Base-by-base conservation (phyloP, 1,140 invertebrate genomes). In the Cylas formicarius region DNA sequence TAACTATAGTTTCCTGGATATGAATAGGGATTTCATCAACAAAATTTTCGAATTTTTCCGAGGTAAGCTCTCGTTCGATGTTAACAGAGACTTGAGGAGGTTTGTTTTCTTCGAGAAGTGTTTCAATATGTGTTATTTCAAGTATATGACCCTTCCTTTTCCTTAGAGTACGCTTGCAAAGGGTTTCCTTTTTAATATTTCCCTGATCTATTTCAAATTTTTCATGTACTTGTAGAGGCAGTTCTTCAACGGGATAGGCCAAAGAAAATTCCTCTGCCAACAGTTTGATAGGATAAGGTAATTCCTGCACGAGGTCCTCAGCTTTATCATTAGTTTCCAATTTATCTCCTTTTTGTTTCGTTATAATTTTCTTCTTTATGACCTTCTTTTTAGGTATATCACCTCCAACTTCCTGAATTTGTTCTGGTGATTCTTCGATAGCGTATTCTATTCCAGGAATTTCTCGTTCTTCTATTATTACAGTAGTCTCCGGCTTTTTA, bases 321-420 rank as follows among this genome's bases (percentile, higher is more conserved):
- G n/a, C n/a, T n/a, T n/a, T n/a, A n/a, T 61, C 43, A 11, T 63
- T 60, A 0, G 31, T 40, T 28, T 58, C 52, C 41, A 56, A 32
- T 36, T 58, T 56, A 18, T 34, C 49, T 14, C 45, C 60, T 24
- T 48, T 46, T 20, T 52, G 55, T 32, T 63, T 68, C 56, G 46
- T 67, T 41, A 49, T 49, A 7, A 49, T 35, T 3, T 36, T 32
- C 44, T 68, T 52, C 31, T 64, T 70, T 37, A 53, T 67, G 24
- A 64, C 53, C 31, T 56, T 56, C 40, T 67, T 67, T 37, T 65
- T 64, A n/a, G 55, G 29, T 45, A 59, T 23, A 13, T 56, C 65
- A 35, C 64, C 63, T 51, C 53, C 47, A 36, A 44, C 35, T 38
- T 56, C 51, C 48, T 56, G 31, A 22, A 61, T 51, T 44, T 44